phyloP scores from a whole-genome alignment of 2,113 vertebrate species.

The Globicephala melas region DNA sequence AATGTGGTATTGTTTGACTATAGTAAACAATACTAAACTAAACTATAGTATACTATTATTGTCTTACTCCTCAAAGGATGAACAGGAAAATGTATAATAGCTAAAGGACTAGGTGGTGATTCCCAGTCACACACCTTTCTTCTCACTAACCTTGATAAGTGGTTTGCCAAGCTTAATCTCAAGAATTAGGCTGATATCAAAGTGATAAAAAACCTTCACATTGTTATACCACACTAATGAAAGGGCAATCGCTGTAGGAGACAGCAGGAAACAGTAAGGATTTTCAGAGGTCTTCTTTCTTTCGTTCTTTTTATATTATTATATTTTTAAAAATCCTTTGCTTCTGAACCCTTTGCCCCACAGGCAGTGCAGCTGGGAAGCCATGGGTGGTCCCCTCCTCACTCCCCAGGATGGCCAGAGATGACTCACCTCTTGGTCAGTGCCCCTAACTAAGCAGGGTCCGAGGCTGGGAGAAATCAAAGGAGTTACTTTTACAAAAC shows the following conservation, averaged over 20 bases:
- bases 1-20: background rate
- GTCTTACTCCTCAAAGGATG: constrained; percentile 10
- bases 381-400: background rate
- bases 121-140: constrained; percentile 16
- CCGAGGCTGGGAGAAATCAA: constrained; percentile 56
- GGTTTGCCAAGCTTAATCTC: constrained; percentile 14
- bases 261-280: background rate
- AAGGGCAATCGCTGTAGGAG: constrained; percentile 35
- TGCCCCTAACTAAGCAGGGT: constrained; percentile 39
- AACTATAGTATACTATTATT: background rate
- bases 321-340: constrained; percentile 45
- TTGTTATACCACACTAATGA: constrained; percentile 31
- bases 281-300: constrained; percentile 62
- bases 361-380: constrained; percentile 51
- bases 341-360: constrained; percentile 41
- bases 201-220: background rate
- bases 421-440: constrained; percentile 32
- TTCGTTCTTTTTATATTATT: constrained; percentile 39
- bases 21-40: too few species aligned
- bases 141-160: background rate
- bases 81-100: background rate
- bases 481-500: constrained; percentile 64
- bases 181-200: constrained; percentile 39
- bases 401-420: background rate
- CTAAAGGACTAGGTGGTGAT: background rate